Percentiles rank a stretch among this genome's conserved stretches.
Evolutionary conservation across 2,797 vertebrate genomes (phyloP).

Genomic region (Eutrigla gurnardus): DNA sequence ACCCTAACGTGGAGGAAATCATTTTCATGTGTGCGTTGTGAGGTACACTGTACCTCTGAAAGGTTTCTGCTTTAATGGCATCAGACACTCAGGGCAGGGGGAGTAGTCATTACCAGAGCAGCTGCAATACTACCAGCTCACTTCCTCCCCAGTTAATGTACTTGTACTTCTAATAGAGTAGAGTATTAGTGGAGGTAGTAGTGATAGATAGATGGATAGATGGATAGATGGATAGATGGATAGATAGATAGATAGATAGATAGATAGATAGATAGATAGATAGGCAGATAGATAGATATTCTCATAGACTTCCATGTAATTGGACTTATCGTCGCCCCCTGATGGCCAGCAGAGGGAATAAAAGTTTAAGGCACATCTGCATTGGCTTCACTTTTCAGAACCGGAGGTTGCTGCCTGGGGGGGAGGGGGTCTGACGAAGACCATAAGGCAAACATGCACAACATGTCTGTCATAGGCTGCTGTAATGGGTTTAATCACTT

Average conservation of each 20-base stretch:
- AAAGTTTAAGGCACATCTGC: no score
- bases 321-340: no score
- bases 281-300: no score
- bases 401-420: no score
- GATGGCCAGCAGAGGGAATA: no score
- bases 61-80: conserved; percentile 74
- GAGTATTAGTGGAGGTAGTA: conserved; percentile 1
- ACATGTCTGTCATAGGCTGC: not conserved
- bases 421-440: no score
- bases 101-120: conserved; percentile 63
- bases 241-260: no score
- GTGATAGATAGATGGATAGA: not conserved
- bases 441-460: not conserved
- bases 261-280: no score
- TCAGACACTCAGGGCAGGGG: conserved; percentile 64
- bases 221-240: no score
- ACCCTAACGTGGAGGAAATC: conserved; percentile 75
- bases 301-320: no score
- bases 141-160: conserved; percentile 20
- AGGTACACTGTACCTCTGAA: conserved; percentile 70
- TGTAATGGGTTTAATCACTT: conserved; percentile 35
- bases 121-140: conserved; percentile 21
- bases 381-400: no score
- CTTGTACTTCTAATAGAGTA: conserved; percentile 15
- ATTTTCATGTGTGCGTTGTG: conserved; percentile 77